Base-by-base conservation (phyloP, 2,113 vertebrate species). In the Scophthalmus maximus region DNA sequence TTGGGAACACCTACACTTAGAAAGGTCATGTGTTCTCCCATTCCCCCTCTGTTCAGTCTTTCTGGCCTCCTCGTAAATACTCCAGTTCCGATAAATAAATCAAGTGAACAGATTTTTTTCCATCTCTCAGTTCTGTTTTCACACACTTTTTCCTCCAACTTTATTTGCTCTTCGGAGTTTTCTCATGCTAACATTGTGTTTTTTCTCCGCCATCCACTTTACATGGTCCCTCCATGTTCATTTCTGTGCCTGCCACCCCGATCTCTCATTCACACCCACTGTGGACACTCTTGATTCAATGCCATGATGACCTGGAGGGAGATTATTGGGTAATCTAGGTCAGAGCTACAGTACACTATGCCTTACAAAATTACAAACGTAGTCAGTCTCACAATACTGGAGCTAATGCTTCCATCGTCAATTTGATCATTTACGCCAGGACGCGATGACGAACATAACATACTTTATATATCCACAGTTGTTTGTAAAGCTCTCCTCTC, bases 241-340 rank as follows among this genome's bases (percentile, higher is more conserved):
- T 63, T 71, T 71, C 30, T 68, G 12, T 53, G 44, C 32, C 34
- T 75, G 11, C 51, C 55, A 30, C 51, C 22, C 18, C 20, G 59
- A 26, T 18, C 26, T 52, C 25, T 53, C 55, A 36, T 76, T 72
- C 23, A 36, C 46, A 9, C 30, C 38, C 51, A n/a, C 47, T 73
- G 23, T 50, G 23, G n/a, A n/a, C 29, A 64, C 30, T 14, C 75
- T 36, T 78, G 9, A 74, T 78, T 59, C 77, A 65, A 77, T 42
- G 27, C 22, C 4, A 56, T 27, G 49, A 63, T 56, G 18, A 67
- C 75, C 68, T 60, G 49, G 57, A 73, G 60, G 42, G 55, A 66
- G 29, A 52, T 73, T 53, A 66, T 55, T 56, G 51, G 69, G 36
- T 61, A 68, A 75, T 72, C 18, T 68, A 30, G 10, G 22, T 42